Evolutionary conservation across 64 coral and sea anemone species (phyloP).

Genomic region (Montipora efflorescens): DNA sequence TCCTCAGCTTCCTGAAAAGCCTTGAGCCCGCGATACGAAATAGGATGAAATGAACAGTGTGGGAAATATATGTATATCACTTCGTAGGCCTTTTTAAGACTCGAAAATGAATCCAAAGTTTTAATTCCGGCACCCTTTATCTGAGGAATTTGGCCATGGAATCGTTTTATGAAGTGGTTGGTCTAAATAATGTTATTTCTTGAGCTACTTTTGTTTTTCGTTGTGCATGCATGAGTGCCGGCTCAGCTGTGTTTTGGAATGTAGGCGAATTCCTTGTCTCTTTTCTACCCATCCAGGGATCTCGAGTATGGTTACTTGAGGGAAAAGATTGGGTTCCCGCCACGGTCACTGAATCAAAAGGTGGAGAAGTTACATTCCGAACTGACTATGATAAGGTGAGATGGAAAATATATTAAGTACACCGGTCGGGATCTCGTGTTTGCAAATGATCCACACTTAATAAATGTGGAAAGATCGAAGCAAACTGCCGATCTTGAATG

Average conservation of each 20-base stretch:
- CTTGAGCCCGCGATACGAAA: conserved; percentile 35
- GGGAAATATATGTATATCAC: no score
- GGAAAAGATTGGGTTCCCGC: conserved; percentile 94
- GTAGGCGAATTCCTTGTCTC: conserved; percentile 50
- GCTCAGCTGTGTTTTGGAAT: conserved; percentile 50
- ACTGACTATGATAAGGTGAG: conserved; percentile 93
- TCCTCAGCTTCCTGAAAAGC: neutral
- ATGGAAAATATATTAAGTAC: neutral
- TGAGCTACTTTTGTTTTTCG: neutral
- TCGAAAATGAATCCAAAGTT: neutral
- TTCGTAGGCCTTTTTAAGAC: neutral
- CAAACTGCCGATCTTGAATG: neutral
- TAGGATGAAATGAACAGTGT: neutral
- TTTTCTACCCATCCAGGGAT: conserved; percentile 62
- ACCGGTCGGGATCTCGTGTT: neutral
- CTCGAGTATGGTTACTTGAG: conserved; percentile 92
- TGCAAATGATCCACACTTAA: neutral
- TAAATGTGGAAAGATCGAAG: neutral
- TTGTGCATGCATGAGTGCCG: neutral
- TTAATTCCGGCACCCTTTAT: neutral
- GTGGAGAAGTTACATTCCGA: conserved; percentile 81
- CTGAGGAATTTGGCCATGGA: conserved; percentile 56
- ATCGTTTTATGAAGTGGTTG: conserved; percentile 94
- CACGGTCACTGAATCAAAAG: conserved; percentile 71
- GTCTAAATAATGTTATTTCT: conserved; percentile 16